Evolutionary conservation across 1,140 invertebrate species (phyloP).

Genomic region (Augochlora pura): DNA sequence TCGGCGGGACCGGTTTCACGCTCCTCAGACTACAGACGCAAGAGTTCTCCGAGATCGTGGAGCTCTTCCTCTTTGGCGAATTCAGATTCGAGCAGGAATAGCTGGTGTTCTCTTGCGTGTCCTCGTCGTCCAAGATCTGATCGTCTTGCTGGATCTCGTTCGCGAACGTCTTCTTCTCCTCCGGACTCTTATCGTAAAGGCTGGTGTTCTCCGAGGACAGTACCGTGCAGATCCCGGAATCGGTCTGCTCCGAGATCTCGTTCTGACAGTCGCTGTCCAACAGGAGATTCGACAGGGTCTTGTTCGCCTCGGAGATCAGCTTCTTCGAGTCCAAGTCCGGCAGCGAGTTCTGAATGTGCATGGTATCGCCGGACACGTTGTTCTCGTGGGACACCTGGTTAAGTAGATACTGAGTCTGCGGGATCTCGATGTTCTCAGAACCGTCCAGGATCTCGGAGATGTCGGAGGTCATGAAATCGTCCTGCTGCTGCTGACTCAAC

Average conservation of each 20-base stretch:
- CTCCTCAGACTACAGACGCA: constrained; percentile 68
- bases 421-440: constrained; percentile 66
- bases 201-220: constrained; percentile 84
- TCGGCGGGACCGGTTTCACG: constrained; percentile 27
- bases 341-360: constrained; percentile 78
- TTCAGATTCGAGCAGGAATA: constrained; percentile 76
- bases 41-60: constrained; percentile 65
- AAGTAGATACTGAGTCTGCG: constrained; percentile 74
- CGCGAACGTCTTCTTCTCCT: constrained; percentile 75
- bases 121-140: constrained; percentile 51
- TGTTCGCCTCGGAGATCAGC: constrained; percentile 84
- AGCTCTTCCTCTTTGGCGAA: constrained; percentile 70
- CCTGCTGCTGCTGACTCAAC: constrained; percentile 19
- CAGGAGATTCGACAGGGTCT: constrained; percentile 84
- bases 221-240: constrained; percentile 86
- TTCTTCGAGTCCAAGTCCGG: constrained; percentile 80
- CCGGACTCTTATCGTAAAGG: constrained; percentile 80
- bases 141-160: constrained; percentile 65
- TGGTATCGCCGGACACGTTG: constrained; percentile 66
- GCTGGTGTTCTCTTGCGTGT: constrained; percentile 71
- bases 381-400: constrained; percentile 76
- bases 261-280: constrained; percentile 75
- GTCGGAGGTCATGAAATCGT: constrained; percentile 59
- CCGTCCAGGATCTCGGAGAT: constrained; percentile 66
- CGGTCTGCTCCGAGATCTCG: constrained; percentile 82